A percentile compares a stretch with the other conserved stretches of the same genome.
These are phyloP conservation scores for Drosophila falleni DNA, from an alignment of 2,888 invertebrate genomes.

Conservation along the genomic window DNA sequence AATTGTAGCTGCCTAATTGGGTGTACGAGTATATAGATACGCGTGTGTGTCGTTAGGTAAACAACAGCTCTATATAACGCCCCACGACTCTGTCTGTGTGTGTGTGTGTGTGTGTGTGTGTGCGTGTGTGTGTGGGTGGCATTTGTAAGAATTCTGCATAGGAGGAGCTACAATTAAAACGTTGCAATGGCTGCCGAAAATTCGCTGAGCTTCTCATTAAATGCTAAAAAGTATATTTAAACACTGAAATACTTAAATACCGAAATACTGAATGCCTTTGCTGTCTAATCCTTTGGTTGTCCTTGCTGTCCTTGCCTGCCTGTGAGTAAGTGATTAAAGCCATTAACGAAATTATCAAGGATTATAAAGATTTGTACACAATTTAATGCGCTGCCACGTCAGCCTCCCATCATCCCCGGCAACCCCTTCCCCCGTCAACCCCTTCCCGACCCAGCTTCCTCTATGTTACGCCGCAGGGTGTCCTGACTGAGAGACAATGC, in stretches of 20 bases:
- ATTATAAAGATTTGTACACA: constrained; percentile 83
- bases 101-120: constrained; percentile 13
- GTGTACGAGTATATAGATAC: constrained; percentile 57
- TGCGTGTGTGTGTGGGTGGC: constrained; percentile 41
- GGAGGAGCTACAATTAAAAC: constrained; percentile 67
- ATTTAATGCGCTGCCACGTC: constrained; percentile 68
- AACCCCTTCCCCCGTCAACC: background rate
- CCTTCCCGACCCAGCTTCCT: background rate
- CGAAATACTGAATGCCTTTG: constrained; percentile 11
- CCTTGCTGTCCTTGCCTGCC: constrained; percentile 32
- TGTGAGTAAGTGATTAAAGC: constrained; percentile 84
- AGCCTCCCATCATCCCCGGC: background rate
- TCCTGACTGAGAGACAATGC: constrained; percentile 80
- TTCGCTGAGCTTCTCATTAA: constrained; percentile 40
- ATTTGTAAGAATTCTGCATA: constrained; percentile 58
- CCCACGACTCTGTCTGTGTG: background rate
- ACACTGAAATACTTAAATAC: constrained; percentile 37
- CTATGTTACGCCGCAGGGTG: constrained; percentile 56
- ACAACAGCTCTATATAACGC: constrained; percentile 47
- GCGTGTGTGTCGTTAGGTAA: constrained; percentile 60
- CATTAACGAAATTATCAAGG: constrained; percentile 85
- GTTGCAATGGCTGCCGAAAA: constrained; percentile 67
- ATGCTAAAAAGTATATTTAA: constrained; percentile 54
- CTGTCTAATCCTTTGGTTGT: constrained; percentile 19
- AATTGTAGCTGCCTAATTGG: constrained; percentile 79